Percentiles rank a stretch among this genome's conserved stretches.
phyloP scores from a whole-genome alignment of 2,113 vertebrate genomes.

The Argyrosomus japonicus region DNA sequence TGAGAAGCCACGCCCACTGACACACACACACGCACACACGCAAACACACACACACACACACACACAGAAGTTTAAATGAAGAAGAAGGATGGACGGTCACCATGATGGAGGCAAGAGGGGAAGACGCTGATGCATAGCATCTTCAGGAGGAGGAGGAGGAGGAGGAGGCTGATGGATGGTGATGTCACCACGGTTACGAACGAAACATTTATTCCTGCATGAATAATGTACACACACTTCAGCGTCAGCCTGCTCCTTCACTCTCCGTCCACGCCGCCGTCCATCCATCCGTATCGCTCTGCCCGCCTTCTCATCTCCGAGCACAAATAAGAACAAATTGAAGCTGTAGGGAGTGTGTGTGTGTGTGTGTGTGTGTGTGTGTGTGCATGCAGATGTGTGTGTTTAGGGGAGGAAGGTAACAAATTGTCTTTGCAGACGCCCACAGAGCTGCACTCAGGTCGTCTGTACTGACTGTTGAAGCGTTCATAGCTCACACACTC shows the following conservation, averaged over 20 bases:
- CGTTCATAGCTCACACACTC: neutral
- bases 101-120: neutral
- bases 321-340: conserved; percentile 74
- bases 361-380: neutral
- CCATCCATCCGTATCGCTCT: conserved; percentile 62
- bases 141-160: neutral
- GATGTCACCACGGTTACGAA: conserved; percentile 60
- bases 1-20: too few relatives aligned
- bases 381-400: conserved; percentile 15
- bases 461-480: neutral
- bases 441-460: conserved; percentile 11
- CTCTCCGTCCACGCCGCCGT: conserved; percentile 17
- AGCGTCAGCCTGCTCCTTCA: conserved; percentile 31
- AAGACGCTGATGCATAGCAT: neutral
- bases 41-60: too few relatives aligned
- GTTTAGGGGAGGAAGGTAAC: neutral
- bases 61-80: neutral
- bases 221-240: conserved; percentile 70
- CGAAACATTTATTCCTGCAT: conserved; percentile 62
- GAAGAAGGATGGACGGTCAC: neutral
- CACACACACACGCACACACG: too few relatives aligned
- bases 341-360: conserved; percentile 30
- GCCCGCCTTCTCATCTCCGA: conserved; percentile 63
- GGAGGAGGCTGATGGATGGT: conserved; percentile 68
- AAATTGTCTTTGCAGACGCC: conserved; percentile 8